Conservation (phyloP, 2,888 invertebrate genomes). For the Phania funesta region DNA sequence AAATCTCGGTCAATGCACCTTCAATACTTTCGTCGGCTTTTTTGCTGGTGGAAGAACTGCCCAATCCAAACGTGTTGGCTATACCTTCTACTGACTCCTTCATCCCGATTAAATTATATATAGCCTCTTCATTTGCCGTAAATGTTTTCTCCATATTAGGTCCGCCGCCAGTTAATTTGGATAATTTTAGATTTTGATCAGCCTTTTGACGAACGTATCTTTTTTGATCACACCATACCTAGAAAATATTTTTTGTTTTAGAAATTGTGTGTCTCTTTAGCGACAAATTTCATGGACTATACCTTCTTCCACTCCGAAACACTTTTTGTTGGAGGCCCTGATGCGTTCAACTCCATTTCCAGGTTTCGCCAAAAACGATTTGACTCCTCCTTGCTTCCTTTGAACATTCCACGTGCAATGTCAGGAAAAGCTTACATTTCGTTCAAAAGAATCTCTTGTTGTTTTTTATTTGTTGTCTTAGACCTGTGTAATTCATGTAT, state of each 20-base stretch:
- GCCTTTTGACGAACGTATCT: too few species aligned
- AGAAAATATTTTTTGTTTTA: not conserved
- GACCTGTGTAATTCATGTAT: not conserved
- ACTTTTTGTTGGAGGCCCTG: not conserved
- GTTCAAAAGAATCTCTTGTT: slow-evolving; percentile 12
- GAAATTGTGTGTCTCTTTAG: not conserved
- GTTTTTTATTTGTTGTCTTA: slow-evolving; percentile 5
- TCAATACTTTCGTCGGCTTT: not conserved
- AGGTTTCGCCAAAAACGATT: not conserved
- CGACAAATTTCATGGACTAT: not conserved
- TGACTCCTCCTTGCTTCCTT: slow-evolving; percentile 1
- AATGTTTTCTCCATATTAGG: slow-evolving; percentile 12
- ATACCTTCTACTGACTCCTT: not conserved
- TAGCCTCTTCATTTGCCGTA: slow-evolving; percentile 11
- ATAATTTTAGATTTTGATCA: not conserved
- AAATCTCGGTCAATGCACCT: not conserved
- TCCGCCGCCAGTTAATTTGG: slow-evolving; percentile 8
- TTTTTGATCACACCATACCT: too few species aligned
- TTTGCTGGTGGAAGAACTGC: not conserved
- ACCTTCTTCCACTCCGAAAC: slow-evolving; percentile 19
- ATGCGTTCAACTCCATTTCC: not conserved
- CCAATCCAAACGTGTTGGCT: too few species aligned
- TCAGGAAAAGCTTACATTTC: slow-evolving; percentile 5
- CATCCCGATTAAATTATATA: slow-evolving; percentile 4
- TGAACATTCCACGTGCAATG: not conserved